Evolutionary conservation across 2,113 vertebrate species (phyloP).

Genomic region (Enhydra lutris): DNA sequence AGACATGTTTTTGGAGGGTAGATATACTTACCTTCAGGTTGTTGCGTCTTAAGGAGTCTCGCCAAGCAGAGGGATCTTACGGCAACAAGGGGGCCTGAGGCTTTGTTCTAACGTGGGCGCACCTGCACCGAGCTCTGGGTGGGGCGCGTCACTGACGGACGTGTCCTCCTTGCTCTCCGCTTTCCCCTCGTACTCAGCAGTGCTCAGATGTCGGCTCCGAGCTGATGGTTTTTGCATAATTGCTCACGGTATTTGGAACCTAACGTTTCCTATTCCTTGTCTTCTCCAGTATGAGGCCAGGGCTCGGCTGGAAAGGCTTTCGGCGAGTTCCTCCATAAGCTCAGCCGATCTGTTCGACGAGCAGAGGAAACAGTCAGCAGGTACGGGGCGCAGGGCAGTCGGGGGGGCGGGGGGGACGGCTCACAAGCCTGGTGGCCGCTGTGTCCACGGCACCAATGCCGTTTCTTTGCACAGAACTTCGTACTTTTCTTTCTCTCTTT

Average conservation of each 20-base stretch:
- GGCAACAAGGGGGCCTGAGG: fast-evolving
- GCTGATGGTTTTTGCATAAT: fast-evolving
- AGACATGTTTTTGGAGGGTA: neutral
- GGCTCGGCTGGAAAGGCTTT: conserved; percentile 90
- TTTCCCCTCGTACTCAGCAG: neutral
- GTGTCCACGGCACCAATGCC: fast-evolving
- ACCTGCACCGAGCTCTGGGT: fast-evolving
- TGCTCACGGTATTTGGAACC: fast-evolving
- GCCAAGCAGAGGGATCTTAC: too few relatives aligned
- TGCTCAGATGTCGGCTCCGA: neutral
- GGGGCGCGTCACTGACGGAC: fast-evolving
- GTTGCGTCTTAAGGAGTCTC: neutral
- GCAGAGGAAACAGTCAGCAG: conserved; percentile 87
- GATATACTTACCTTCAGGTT: neutral
- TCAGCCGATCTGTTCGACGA: conserved; percentile 96
- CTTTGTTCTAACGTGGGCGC: fast-evolving
- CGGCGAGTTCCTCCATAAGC: conserved; percentile 91
- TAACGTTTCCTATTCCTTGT: neutral
- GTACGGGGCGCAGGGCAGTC: conserved; percentile 67
- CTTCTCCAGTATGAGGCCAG: conserved; percentile 90
- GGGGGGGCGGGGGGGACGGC: fast-evolving
- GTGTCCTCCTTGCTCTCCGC: neutral
- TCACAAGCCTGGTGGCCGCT: fast-evolving
- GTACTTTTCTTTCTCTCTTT: too few relatives aligned
- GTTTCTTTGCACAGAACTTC: neutral